Evolutionary conservation across 2,113 vertebrate species (phyloP).

Genomic region (Hyla sarda): DNA sequence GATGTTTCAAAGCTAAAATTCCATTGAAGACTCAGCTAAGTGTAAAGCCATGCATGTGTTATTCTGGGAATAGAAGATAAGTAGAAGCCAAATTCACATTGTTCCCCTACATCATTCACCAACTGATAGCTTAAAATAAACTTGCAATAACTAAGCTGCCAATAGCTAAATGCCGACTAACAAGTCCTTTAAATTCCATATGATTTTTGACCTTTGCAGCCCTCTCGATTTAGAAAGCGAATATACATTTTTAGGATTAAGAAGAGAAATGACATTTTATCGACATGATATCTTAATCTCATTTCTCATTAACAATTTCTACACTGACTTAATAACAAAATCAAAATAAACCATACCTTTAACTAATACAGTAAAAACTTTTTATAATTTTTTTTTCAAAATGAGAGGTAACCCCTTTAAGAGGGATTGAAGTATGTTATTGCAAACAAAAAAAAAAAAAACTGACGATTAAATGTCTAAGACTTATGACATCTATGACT

Average conservation of each 20-base stretch:
- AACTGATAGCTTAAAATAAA: constrained; percentile 69
- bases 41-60: constrained; percentile 65
- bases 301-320: background rate
- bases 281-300: background rate
- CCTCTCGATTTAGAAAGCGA: constrained; percentile 12
- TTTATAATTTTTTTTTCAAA: too few species aligned
- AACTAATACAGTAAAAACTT: background rate
- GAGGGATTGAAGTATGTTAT: background rate
- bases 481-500: too few species aligned
- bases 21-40: constrained; percentile 65
- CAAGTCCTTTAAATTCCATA: constrained; percentile 37
- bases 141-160: constrained; percentile 55
- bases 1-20: constrained; percentile 63
- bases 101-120: constrained; percentile 66
- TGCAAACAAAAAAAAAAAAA: too few species aligned
- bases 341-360: background rate
- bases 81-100: constrained; percentile 65
- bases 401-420: too few species aligned
- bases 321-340: background rate
- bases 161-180: constrained; percentile 44
- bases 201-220: constrained; percentile 19
- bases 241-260: constrained; percentile 29
- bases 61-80: constrained; percentile 76
- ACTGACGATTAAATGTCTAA: too few species aligned
- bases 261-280: background rate